These are phyloP conservation scores for Synergus itoensis DNA, from an alignment of 2,888 invertebrate genomes.

Conservation along the genomic window DNA sequence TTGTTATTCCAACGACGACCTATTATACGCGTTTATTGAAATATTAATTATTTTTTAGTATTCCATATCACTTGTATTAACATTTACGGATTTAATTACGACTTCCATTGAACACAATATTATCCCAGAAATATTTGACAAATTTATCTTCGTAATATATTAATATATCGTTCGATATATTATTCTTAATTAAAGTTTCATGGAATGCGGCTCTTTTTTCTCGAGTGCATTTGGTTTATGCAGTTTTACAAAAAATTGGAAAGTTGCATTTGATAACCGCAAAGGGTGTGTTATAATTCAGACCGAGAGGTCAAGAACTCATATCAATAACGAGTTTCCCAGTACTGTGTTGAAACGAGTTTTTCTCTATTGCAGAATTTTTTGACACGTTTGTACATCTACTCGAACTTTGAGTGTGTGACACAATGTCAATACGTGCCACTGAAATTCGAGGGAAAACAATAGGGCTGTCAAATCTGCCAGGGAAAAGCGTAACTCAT, in stretches of 20 bases:
- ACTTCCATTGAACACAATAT: background rate
- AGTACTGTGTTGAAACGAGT: background rate
- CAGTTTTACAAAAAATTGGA: background rate
- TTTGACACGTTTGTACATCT: slow-evolving; percentile 10
- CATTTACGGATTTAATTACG: too few relatives aligned
- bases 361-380: slow-evolving; percentile 7
- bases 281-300: background rate
- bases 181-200: background rate
- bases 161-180: background rate
- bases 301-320: background rate
- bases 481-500: slow-evolving; percentile 22
- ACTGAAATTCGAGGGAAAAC: slow-evolving; percentile 25
- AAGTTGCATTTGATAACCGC: background rate
- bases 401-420: slow-evolving; percentile 10
- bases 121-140: slow-evolving; percentile 17
- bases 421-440: slow-evolving; percentile 17
- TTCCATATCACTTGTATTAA: background rate
- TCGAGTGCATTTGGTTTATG: background rate
- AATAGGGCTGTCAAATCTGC: slow-evolving; percentile 23
- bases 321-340: slow-evolving; percentile 25
- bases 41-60: background rate
- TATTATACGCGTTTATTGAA: background rate
- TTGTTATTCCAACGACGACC: slow-evolving; percentile 51
- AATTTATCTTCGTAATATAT: too few relatives aligned
- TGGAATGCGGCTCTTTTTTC: background rate